Evolutionary conservation across 92 coral and sea anemone species (phyloP).

Genomic region (Phenganax marumi): DNA sequence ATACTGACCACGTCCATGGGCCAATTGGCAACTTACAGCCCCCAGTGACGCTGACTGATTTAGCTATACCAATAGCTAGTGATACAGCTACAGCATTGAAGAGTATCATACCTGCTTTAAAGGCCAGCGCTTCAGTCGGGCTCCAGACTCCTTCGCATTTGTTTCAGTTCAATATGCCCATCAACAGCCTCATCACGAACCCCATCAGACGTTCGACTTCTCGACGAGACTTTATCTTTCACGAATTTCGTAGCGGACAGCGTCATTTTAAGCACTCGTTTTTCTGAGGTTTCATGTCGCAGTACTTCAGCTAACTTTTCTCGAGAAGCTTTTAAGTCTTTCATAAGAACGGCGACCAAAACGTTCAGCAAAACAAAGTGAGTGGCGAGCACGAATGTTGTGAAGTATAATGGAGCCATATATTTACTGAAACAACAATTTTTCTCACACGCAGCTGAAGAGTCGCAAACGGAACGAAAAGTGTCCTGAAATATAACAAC

Average conservation of each 20-base stretch:
- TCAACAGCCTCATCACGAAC: not conserved
- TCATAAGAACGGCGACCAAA: slow-evolving; percentile 97
- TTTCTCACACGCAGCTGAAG: slow-evolving; percentile 64
- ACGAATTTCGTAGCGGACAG: slow-evolving; percentile 79
- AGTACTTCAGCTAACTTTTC: slow-evolving; percentile 90
- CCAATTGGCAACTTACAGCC: too few relatives aligned
- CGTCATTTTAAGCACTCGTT: slow-evolving; percentile 72
- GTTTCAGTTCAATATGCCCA: slow-evolving; percentile 23
- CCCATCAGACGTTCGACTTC: not conserved
- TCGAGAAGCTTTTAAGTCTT: slow-evolving; percentile 90
- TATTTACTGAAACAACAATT: slow-evolving; percentile 76
- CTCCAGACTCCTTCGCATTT: not conserved
- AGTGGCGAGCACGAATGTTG: slow-evolving; percentile 90
- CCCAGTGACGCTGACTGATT: too few relatives aligned
- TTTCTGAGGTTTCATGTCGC: slow-evolving; percentile 84
- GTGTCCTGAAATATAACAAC: slow-evolving; percentile 67
- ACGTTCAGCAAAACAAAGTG: slow-evolving; percentile 97
- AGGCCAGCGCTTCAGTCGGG: not conserved
- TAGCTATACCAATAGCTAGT: too few relatives aligned
- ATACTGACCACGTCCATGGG: too few relatives aligned
- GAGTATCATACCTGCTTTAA: too few relatives aligned
- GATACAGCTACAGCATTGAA: not conserved
- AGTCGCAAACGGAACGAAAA: slow-evolving; percentile 66
- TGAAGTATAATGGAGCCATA: slow-evolving; percentile 89
- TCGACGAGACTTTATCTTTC: slow-evolving; percentile 57